These are phyloP conservation scores for Sparidentex hasta DNA, from an alignment of 2,797 vertebrate genomes.

Conservation along the genomic window DNA sequence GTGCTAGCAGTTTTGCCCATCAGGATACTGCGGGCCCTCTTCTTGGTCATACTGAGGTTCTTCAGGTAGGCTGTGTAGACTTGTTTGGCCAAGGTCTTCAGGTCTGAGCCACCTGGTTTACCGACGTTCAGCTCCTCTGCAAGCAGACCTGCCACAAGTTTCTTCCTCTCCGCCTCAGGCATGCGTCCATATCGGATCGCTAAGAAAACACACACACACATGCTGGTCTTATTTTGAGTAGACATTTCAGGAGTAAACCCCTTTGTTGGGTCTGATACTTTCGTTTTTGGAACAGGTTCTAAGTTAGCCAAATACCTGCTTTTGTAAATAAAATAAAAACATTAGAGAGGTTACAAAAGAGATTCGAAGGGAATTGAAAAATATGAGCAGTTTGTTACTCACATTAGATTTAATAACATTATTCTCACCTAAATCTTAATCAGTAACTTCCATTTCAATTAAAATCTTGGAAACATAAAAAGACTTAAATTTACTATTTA, in stretches of 20 bases:
- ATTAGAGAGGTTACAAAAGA: background rate
- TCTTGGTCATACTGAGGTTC: constrained; percentile 99
- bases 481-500: background rate
- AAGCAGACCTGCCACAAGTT: constrained; percentile 94
- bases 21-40: constrained; percentile 96
- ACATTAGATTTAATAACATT: background rate
- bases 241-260: background rate
- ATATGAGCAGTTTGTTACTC: constrained; percentile 2
- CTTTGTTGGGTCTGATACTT: background rate
- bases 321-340: too few species aligned
- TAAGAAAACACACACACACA: constrained; percentile 64
- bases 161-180: constrained; percentile 98
- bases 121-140: constrained; percentile 88
- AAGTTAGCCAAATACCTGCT: background rate
- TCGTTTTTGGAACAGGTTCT: constrained; percentile 5
- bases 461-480: background rate
- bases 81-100: constrained; percentile 96
- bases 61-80: constrained; percentile 97
- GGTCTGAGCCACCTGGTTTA: constrained; percentile 91
- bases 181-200: constrained; percentile 98
- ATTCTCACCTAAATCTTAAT: background rate
- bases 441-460: background rate
- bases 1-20: constrained; percentile 95
- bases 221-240: constrained; percentile 26
- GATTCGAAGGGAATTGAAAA: constrained; percentile 7